These are phyloP conservation scores for Crambe crambe DNA, from an alignment of 37 sponge, comb jelly and placozoan species.

Conservation along the genomic window DNA sequence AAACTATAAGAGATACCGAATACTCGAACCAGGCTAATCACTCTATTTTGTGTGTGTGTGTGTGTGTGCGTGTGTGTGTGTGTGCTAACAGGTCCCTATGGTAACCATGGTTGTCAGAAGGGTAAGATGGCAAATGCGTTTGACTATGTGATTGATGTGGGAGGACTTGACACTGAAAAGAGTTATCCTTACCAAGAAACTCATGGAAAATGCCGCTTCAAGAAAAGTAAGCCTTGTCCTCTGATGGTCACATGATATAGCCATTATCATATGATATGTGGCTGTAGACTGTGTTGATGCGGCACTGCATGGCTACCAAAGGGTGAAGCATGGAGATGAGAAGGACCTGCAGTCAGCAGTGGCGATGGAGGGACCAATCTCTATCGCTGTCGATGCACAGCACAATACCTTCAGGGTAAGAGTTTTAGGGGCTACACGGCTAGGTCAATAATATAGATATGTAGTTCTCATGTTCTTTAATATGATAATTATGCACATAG, in stretches of 20 bases:
- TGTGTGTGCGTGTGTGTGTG: neutral
- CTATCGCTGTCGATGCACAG: slow-evolving; percentile 81
- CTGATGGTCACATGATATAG: neutral
- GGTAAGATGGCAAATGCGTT: slow-evolving; percentile 81
- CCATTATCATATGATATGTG: too few species aligned
- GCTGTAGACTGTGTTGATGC: slow-evolving; percentile 18
- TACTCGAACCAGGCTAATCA: neutral
- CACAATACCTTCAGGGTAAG: slow-evolving; percentile 67
- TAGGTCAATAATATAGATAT: too few species aligned
- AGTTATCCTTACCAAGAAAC: slow-evolving; percentile 81
- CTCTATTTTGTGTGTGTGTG: neutral
- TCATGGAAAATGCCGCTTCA: slow-evolving; percentile 58
- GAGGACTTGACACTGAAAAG: slow-evolving; percentile 78
- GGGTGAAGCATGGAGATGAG: slow-evolving; percentile 52
- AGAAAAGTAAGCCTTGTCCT: slow-evolving; percentile 7
- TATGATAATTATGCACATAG: too few species aligned
- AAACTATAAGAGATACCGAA: neutral
- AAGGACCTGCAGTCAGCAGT: slow-evolving; percentile 68
- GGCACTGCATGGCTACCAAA: slow-evolving; percentile 28
- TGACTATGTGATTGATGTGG: slow-evolving; percentile 69
- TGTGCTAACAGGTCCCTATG: slow-evolving; percentile 38
- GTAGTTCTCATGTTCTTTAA: too few species aligned
- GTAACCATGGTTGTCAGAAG: slow-evolving; percentile 86
- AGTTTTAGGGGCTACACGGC: too few species aligned
- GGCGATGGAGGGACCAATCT: slow-evolving; percentile 74